Conservation (phyloP, 2,113 vertebrate species). For the Oncorhynchus clarkii region DNA sequence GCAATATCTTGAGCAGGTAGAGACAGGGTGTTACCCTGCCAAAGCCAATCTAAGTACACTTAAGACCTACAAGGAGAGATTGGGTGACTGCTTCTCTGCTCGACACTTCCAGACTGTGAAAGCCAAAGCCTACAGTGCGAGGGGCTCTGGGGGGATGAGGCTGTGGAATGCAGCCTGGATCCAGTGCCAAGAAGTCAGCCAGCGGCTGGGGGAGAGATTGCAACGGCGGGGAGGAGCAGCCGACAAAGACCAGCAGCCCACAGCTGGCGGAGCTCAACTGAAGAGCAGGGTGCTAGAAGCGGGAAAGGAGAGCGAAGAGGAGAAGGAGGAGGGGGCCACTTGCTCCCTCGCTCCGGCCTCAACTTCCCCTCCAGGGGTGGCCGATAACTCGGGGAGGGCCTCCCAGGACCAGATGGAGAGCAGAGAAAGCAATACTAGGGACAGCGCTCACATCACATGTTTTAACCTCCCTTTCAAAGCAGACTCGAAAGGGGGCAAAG, state of each 20-base stretch:
- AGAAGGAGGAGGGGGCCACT: background rate
- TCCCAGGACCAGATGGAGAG: conserved; percentile 2
- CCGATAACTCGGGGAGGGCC: background rate
- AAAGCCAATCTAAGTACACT: conserved; percentile 60
- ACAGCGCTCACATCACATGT: conserved; percentile 30
- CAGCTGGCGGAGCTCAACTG: conserved; percentile 3
- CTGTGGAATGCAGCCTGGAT: conserved; percentile 79
- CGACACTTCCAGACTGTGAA: conserved; percentile 80
- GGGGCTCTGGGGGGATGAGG: conserved; percentile 56
- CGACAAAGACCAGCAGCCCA: conserved; percentile 44
- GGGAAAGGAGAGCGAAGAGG: conserved; percentile 24
- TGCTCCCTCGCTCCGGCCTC: background rate
- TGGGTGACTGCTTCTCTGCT: conserved; percentile 71
- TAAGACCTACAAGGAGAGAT: conserved; percentile 77
- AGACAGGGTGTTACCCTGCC: conserved; percentile 52
- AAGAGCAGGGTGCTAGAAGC: background rate
- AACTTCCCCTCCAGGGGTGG: conserved; percentile 11
- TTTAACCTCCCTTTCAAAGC: conserved; percentile 31
- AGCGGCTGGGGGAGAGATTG: conserved; percentile 71
- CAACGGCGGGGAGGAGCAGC: conserved; percentile 27
- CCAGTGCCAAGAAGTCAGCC: conserved; percentile 71
- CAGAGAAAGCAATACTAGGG: conserved; percentile 2
- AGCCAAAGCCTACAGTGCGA: conserved; percentile 69
- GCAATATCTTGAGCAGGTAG: conserved; percentile 66
- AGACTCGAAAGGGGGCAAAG: conserved; percentile 22